Conservation (phyloP, 2,113 vertebrate species). For the Rhinopomastus cyanomelas region DNA sequence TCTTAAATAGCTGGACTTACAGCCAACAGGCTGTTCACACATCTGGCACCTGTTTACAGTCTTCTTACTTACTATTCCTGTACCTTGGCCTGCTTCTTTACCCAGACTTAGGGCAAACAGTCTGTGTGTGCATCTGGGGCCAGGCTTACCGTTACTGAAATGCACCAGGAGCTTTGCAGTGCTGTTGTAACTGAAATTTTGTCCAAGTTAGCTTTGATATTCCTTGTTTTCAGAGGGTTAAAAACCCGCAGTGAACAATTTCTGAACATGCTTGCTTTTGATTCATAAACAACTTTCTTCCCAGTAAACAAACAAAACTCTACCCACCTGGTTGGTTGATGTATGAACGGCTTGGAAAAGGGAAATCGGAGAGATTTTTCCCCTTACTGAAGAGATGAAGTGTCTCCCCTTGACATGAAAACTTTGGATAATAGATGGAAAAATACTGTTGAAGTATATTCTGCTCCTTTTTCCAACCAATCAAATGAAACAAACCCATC, state of each 20-base stretch:
- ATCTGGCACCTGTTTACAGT: too few species aligned
- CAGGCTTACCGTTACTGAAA: too few species aligned
- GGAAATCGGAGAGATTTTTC: neutral
- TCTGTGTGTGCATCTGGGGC: too few species aligned
- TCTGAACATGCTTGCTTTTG: neutral
- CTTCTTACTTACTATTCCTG: too few species aligned
- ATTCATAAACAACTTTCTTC: neutral
- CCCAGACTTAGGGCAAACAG: too few species aligned
- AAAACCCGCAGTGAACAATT: neutral
- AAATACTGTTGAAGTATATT: neutral
- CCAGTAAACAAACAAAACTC: neutral
- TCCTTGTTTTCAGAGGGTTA: neutral
- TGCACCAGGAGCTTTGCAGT: neutral
- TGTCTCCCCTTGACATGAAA: neutral
- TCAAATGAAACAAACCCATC: neutral
- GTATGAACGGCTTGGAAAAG: neutral
- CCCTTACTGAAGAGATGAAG: neutral
- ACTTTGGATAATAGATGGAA: neutral
- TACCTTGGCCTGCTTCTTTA: too few species aligned
- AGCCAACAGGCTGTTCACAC: too few species aligned
- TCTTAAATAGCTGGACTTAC: too few species aligned
- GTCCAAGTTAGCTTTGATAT: neutral
- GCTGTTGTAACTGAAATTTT: constrained; percentile 20
- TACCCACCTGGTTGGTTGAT: neutral
- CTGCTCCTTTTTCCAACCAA: neutral